Evolutionary conservation across 2,113 vertebrate species (phyloP).

Genomic region (Protobothrops mucrosquamatus): DNA sequence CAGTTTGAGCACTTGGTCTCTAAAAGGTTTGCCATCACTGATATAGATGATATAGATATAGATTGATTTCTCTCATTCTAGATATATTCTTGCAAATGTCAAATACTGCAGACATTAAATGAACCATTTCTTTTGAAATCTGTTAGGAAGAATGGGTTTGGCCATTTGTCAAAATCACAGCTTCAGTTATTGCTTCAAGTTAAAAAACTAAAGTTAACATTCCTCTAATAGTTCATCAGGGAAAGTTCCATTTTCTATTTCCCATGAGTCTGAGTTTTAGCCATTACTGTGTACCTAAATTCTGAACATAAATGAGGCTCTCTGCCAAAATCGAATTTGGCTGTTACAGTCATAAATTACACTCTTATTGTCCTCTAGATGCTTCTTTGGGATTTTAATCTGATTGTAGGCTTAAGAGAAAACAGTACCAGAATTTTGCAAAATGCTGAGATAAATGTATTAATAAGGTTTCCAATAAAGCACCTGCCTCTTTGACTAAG

Average conservation of each 20-base stretch:
- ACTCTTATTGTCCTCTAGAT: slow-evolving; percentile 11
- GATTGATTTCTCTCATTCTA: not conserved
- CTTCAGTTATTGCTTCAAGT: not conserved
- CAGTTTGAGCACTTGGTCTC: too few species aligned
- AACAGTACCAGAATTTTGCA: not conserved
- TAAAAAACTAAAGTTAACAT: not conserved
- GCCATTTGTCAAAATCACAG: not conserved
- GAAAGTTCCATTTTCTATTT: not conserved
- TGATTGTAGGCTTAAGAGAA: not conserved
- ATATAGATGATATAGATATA: not conserved
- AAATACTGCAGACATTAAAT: not conserved
- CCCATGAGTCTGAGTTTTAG: not conserved
- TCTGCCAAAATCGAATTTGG: not conserved
- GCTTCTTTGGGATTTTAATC: not conserved
- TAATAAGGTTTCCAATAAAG: slow-evolving; percentile 1
- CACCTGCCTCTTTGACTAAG: not conserved
- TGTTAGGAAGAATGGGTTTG: not conserved
- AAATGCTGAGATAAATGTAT: slow-evolving; percentile 1
- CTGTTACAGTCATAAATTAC: slow-evolving; percentile 3
- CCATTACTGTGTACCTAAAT: not conserved
- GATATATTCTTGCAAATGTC: not conserved
- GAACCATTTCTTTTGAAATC: not conserved
- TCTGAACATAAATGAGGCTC: not conserved
- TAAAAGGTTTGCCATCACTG: too few species aligned
- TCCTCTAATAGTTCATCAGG: not conserved